These are phyloP conservation scores for Python bivittatus DNA, from an alignment of 2,113 vertebrate species.

Conservation along the genomic window DNA sequence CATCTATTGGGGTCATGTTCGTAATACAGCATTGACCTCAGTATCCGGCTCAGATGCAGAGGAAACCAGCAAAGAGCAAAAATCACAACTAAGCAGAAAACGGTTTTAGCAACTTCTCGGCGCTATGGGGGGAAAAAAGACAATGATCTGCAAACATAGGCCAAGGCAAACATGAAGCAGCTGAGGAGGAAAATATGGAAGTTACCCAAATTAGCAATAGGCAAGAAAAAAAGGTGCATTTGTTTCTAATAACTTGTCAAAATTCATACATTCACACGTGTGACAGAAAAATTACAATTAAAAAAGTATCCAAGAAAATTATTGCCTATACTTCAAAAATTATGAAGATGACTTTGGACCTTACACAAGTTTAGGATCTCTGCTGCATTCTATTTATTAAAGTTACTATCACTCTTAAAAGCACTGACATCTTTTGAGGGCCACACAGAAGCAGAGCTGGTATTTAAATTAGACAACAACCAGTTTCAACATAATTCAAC, in stretches of 20 bases:
- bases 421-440: too few relatives aligned
- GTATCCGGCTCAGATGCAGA: slow-evolving; percentile 90
- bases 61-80: slow-evolving; percentile 99
- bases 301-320: background rate
- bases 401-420: too few relatives aligned
- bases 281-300: background rate
- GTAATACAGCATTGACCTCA: slow-evolving; percentile 85
- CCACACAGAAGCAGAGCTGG: background rate
- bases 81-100: slow-evolving; percentile 96
- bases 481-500: background rate
- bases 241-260: background rate
- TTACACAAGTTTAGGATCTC: too few relatives aligned
- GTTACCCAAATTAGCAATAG: background rate
- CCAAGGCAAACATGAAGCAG: background rate
- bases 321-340: background rate
- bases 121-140: slow-evolving; percentile 74
- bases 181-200: background rate
- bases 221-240: background rate
- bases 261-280: background rate
- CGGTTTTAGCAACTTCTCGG: slow-evolving; percentile 95
- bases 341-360: background rate
- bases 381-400: too few relatives aligned
- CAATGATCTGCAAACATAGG: background rate
- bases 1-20: slow-evolving; percentile 79
- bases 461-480: background rate